Base-by-base conservation (phyloP, 2,113 vertebrate species). In the Salvator merianae region DNA sequence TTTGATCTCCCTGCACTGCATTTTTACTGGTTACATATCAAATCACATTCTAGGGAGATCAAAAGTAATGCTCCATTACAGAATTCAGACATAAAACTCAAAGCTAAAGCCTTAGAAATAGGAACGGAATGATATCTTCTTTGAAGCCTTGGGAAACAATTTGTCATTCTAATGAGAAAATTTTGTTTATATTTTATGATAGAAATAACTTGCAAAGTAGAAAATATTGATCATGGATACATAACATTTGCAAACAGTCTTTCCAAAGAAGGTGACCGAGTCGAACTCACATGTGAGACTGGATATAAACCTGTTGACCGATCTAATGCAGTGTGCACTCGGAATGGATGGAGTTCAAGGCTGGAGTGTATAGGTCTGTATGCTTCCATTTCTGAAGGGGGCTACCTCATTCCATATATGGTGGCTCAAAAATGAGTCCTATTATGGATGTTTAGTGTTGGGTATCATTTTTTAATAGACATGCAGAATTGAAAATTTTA, bases 321-420 rank as follows among this genome's bases (percentile, higher is more conserved):
- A 93, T 78, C 86, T 59, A 92, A 93, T 32, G 9, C 72, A 0
- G 0, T 7, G 1, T 97, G 96, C 85, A 95, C 94, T 1, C 50
- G 38, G 63, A 79, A 2, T 0, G 96, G 95, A 69, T 97, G 96
- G 96, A 82, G 0, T 82, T 91, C 96, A 78, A 8, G 0, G 3
- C 93, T 95, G 13, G 73, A 3, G 1, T 97, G 96, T 80, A 88
- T 1, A 85, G 94, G 96, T 96, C 66, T 92, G 80, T 50, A 36
- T 84, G 63, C 8, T 9, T 53, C 72, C 30, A 63, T 59, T 34
- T 38, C 69, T 20, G 83, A 59, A 47, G 5, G 43, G 65, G 68
- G 6, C 3, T 2, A 4, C 12, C 8, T 20, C 63, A 0, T 68
- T 87, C 34, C 24, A 6, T 14, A 12, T 36, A 62, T 6, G 34